phyloP scores from a whole-genome alignment of 2,797 vertebrate species.

The Ibycter americanus region DNA sequence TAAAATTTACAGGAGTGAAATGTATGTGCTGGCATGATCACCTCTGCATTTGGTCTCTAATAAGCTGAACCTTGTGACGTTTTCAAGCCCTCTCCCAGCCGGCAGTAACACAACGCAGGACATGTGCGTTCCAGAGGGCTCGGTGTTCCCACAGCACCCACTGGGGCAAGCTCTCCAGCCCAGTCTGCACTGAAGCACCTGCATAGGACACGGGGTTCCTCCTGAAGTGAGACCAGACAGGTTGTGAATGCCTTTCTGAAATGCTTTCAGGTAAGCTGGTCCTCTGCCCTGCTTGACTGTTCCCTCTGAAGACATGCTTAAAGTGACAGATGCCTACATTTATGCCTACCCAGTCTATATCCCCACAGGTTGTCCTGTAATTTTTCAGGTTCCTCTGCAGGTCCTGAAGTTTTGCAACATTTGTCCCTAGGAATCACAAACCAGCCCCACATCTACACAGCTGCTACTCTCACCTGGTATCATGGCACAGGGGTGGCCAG shows the following conservation, averaged over 20 bases:
- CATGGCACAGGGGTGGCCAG: too few species aligned
- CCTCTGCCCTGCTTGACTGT: background rate
- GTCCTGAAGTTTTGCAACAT: background rate
- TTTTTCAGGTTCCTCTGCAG: background rate
- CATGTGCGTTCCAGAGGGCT: rapidly evolving
- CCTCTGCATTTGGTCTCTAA: background rate
- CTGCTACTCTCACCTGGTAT: background rate
- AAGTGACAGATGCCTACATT: background rate
- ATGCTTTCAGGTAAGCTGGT: background rate
- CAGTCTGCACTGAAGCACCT: background rate
- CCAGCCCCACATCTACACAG: background rate
- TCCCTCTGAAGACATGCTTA: background rate
- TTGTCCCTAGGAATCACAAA: background rate
- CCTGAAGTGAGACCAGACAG: background rate
- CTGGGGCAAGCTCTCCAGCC: background rate
- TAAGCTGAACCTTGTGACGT: background rate
- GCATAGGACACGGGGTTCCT: background rate
- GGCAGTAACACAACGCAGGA: rapidly evolving
- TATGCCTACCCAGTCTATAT: background rate
- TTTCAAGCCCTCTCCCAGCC: background rate
- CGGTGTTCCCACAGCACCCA: background rate
- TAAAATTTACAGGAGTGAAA: background rate
- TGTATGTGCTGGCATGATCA: background rate
- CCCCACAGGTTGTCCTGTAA: background rate
- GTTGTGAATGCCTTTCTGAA: background rate